Evolutionary conservation across 2,113 vertebrate genomes (phyloP), one percentile per base, ranked within the genome.

Genomic region (Scopus umbretta): DNA sequence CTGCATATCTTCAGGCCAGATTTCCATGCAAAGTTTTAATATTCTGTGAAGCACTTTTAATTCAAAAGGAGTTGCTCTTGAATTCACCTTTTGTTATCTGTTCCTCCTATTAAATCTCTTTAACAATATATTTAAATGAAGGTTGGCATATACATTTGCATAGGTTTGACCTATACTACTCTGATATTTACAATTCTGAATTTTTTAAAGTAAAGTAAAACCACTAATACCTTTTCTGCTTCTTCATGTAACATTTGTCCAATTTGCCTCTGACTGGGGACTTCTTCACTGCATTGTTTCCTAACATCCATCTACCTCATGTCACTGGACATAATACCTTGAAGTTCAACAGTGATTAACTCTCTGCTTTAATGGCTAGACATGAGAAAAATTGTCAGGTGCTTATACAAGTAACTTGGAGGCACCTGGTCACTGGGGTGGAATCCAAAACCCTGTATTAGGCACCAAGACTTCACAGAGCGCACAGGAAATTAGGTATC

Each of bases 401-500:
- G 80, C 13, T 92, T 92, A 92, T 71, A 62, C 66, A 82, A 85
- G 56, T 80, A 90, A 93, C 71, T 85, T 76, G 58, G 42, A 96
- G 63, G 71, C 96, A 97, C 84, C 92, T 96, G 94, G 92, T 80
- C 62, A 90, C 93, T 96, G 96, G 95, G 92, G 85, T 90, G 66
- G 87, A 79, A 95, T 96, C 96, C 96, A 97, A 96, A 95, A 93
- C 21, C 38, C 59, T 76, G 84, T 26, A 61, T 80, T 85, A 92
- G 81, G 65, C 74, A 96, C 66, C 62, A 66, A 68, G 93, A 81
- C 94, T 93, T 96, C 96, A 96, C 81, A 96, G 94, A 91, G 96
- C 0, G 92, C 74, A 82, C 90, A 97, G 96, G 96, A 97, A 97
- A 97, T 97, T 96, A 95, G 53, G 58, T 95, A 42, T 91, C 96